Evolutionary conservation across 2,113 vertebrate genomes (phyloP), one percentile per base, ranked within the genome.

Genomic region (Rattus rattus): DNA sequence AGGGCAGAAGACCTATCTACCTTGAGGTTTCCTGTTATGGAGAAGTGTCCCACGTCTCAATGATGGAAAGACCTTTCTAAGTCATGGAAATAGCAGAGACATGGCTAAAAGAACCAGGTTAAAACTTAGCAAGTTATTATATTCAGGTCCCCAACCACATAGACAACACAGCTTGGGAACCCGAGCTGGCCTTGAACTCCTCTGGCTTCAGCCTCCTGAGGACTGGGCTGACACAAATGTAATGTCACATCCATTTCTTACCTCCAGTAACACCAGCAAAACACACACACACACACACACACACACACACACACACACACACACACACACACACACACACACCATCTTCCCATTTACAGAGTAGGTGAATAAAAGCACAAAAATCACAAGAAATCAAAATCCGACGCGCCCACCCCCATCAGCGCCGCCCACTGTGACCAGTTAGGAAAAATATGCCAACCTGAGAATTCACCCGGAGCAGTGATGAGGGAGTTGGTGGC

Each of bases 401-500:
- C 22, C 70, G 4, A 54, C 14, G 17, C 28, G 12, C 47, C 49
- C 3, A 26, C 43, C 26, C 69, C 87, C 54, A n/a, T 24, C 3
- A 1, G 7, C 10, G 33, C 73, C 47, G 39, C 7, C 2, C 10
- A 75, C 0, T 59, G 73, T 33, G 13, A 83, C 14, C 0, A 1
- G 3, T 26, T 70, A 70, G 56, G 49, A 94, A 30, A 24, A 54
- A 61, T 65, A 49, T 11, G 95, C 99, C 98, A 98, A 99, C 99
- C 99, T 99, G 99, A 99, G 99, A 99, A 99, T 97, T 99, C 99
- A 98, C 99, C 99, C 8, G 99, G 99, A 72, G 99, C 99, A 97
- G 98, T 96, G 98, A 99, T 99, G 98, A 99, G 99, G 52, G 99
- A 99, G 98, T 99, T 99, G 97, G 99, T 99, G 97, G 99, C 99